These are phyloP conservation scores for Dolichotis patagonum DNA, from an alignment of 2,113 vertebrate species.

Conservation along the genomic window DNA sequence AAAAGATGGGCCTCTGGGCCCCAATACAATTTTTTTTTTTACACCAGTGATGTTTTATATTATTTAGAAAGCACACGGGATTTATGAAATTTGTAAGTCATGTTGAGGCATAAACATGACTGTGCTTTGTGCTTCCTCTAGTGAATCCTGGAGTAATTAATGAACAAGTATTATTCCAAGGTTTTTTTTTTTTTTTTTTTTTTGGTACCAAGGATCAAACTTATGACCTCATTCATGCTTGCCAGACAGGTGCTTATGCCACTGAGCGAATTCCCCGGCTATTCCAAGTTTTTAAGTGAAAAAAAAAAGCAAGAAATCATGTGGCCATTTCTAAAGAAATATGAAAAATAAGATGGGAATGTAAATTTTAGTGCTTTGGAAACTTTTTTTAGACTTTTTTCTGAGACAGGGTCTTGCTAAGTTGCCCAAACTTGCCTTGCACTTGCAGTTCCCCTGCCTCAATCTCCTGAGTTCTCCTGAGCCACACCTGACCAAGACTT, in stretches of 20 bases:
- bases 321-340: not conserved
- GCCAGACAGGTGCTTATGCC: too few species aligned
- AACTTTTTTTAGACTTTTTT: not conserved
- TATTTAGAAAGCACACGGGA: slow-evolving; percentile 39
- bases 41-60: slow-evolving; percentile 9
- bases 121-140: not conserved
- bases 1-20: not conserved
- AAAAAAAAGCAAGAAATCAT: not conserved
- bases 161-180: slow-evolving; percentile 31
- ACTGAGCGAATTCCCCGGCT: too few species aligned
- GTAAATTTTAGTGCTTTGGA: not conserved
- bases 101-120: not conserved
- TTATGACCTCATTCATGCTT: too few species aligned
- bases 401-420: not conserved
- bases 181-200: slow-evolving; percentile 38
- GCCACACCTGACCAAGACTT: not conserved
- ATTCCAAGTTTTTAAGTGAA: slow-evolving; percentile 47
- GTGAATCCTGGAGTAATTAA: slow-evolving; percentile 10
- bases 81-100: slow-evolving; percentile 7
- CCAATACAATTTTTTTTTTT: slow-evolving; percentile 3
- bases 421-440: not conserved
- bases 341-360: slow-evolving; percentile 31
- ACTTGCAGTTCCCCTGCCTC: not conserved
- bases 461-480: not conserved
- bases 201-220: not conserved